Conservation (phyloP, 2,888 invertebrate species). For the Yponomeuta sedellus region DNA sequence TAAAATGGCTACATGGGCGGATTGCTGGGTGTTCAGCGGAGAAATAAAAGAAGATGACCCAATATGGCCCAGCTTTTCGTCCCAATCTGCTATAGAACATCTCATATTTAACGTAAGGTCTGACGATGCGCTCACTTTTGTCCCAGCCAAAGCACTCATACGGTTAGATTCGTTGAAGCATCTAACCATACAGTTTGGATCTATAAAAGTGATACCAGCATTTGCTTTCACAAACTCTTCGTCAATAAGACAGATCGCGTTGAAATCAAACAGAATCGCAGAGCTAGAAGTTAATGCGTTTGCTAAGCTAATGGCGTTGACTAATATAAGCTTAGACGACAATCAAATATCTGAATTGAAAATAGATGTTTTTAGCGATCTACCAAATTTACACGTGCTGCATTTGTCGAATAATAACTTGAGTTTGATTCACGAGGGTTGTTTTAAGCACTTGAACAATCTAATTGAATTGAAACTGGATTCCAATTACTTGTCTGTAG, state of each 20-base stretch:
- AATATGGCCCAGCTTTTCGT: constrained; percentile 84
- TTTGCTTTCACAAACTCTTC: constrained; percentile 86
- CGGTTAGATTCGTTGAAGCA: constrained; percentile 81
- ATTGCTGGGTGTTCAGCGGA: constrained; percentile 83
- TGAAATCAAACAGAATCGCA: constrained; percentile 83
- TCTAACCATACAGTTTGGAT: constrained; percentile 83
- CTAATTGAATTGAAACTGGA: constrained; percentile 88
- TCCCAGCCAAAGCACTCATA: constrained; percentile 82
- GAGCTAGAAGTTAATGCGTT: constrained; percentile 82
- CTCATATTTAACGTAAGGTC: constrained; percentile 83
- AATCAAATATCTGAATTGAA: constrained; percentile 86
- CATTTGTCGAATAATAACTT: constrained; percentile 91
- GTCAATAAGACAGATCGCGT: constrained; percentile 80
- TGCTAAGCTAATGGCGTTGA: constrained; percentile 82
- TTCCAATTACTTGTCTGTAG: constrained; percentile 82
- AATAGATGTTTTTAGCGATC: constrained; percentile 83
- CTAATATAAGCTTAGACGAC: constrained; percentile 82
- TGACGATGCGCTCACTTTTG: constrained; percentile 81
- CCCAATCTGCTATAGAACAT: constrained; percentile 82
- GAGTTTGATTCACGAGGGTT: constrained; percentile 88
- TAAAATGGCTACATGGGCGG: constrained; percentile 80
- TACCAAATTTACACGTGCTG: constrained; percentile 83
- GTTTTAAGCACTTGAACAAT: constrained; percentile 84
- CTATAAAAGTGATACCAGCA: constrained; percentile 81
- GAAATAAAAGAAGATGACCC: constrained; percentile 80